Evolutionary conservation across 1,140 invertebrate genomes (phyloP), one percentile per base, ranked within the genome.

Genomic region (Zelostemma sp.): DNA sequence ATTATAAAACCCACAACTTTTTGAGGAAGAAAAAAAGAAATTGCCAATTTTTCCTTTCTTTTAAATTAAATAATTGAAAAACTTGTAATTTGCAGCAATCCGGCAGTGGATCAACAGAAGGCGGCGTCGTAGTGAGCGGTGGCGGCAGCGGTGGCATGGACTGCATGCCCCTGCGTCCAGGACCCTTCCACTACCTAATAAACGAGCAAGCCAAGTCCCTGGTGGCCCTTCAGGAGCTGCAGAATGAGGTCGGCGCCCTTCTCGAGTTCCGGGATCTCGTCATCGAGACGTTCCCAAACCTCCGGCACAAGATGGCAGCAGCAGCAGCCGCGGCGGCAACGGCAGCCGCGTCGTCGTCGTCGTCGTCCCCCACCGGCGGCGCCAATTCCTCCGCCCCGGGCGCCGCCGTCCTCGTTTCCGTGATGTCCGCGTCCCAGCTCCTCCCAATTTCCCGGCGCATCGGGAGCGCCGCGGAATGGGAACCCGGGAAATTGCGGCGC

Each of bases 201-300:
- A 92, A 87, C 85, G 92, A 93, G 85, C 92, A 93, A 85, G 91
- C 92, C 73, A 93, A 93, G 84, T 93, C 92, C 35, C 83, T 93
- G 79, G 89, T 93, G 54, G 91, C 91, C 40, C 86, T 93, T 78
- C 87, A 92, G 89, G 93, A 95, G 87, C 87, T 95, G 79, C 93
- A 95, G 90, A 92, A 94, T 92, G 93, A 95, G 86, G 93, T 95
- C 85, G 93, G 93, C 45, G 93, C 93, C 62, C 84, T 95, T 59
- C 89, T 95, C 82, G 93, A 95, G 85, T 95, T 95, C 82, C 91
- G 93, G 85, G 93, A 95, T 85, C 89, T 95, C 88, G 93, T 95
- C 87, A 93, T 95, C 88, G 93, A 95, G 88, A 93, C 93, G 65
- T 95, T 95, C 87, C 94, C 94, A 68, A 93, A 95, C 87, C 89